These are phyloP conservation scores for Quiscalus mexicanus DNA, from an alignment of 2,113 vertebrate genomes.

Conservation along the genomic window DNA sequence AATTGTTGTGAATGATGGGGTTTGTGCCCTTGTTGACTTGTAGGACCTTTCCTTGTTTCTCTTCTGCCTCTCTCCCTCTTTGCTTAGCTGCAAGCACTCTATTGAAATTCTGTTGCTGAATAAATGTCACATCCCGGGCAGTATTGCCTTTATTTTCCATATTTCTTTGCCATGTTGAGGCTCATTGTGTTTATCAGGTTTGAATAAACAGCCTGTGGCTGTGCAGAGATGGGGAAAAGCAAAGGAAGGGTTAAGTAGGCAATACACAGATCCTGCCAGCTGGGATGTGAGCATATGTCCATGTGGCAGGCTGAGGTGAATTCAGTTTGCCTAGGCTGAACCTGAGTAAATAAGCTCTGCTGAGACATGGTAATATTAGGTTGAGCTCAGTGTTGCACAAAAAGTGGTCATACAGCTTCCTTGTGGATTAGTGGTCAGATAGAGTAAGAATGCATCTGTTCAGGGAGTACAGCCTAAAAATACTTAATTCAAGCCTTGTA, in stretches of 20 bases:
- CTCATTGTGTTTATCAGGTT: background rate
- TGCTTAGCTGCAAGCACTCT: background rate
- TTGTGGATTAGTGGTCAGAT: background rate
- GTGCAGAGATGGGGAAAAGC: background rate
- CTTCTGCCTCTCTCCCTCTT: background rate
- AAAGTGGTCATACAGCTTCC: background rate
- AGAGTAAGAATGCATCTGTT: background rate
- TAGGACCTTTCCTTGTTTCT: background rate
- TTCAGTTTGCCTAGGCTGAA: background rate
- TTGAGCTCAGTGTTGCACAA: background rate
- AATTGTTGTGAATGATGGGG: background rate
- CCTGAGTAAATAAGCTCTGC: constrained; percentile 23
- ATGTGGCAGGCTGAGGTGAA: background rate
- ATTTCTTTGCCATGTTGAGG: background rate
- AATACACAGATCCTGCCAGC: background rate
- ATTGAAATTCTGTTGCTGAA: constrained; percentile 7
- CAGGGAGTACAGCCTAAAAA: background rate
- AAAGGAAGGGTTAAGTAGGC: background rate
- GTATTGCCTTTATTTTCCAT: background rate
- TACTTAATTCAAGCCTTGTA: background rate
- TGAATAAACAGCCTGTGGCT: background rate
- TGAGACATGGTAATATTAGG: background rate
- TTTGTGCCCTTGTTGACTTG: background rate
- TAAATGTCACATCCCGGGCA: background rate
- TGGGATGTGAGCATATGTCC: background rate